These are phyloP conservation scores for Paramisgurnus dabryanus DNA, from an alignment of 2,113 vertebrate genomes.

Conservation along the genomic window DNA sequence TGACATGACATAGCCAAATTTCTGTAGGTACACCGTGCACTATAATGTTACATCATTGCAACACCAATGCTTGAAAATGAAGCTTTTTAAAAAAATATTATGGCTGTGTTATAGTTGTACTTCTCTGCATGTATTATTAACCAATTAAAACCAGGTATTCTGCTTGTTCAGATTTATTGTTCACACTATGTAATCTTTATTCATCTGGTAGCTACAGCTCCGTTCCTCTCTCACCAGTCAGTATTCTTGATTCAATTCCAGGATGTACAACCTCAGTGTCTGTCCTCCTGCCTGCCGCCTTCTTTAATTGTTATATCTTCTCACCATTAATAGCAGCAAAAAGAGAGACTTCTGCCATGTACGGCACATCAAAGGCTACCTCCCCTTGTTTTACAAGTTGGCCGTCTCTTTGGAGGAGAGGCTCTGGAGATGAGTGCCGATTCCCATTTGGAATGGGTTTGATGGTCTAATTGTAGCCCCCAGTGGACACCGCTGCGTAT, in stretches of 20 bases:
- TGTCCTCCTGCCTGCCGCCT: conserved; percentile 53
- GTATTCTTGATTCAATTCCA: conserved; percentile 41
- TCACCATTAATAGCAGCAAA: conserved; percentile 72
- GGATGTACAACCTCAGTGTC: conserved; percentile 12
- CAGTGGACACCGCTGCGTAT: conserved; percentile 76
- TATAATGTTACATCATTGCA: conserved; percentile 7
- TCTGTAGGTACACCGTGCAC: neutral
- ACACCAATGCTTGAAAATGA: neutral
- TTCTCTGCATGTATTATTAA: neutral
- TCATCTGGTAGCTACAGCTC: conserved; percentile 16
- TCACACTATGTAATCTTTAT: conserved; percentile 11
- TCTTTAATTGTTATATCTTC: conserved; percentile 77
- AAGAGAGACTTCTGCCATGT: conserved; percentile 67
- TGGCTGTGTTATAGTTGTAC: neutral
- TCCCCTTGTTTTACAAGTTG: conserved; percentile 75
- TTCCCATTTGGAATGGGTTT: conserved; percentile 74
- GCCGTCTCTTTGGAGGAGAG: conserved; percentile 73
- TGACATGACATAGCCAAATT: conserved; percentile 10
- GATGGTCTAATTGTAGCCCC: conserved; percentile 82
- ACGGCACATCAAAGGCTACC: conserved; percentile 76
- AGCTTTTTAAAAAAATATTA: conserved; percentile 2
- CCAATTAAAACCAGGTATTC: neutral
- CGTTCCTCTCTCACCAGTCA: conserved; percentile 23
- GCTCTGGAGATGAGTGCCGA: conserved; percentile 65
- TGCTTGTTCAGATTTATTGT: neutral